Conservation (phyloP, 2,888 invertebrate genomes). For the Macrosiphum euphorbiae region DNA sequence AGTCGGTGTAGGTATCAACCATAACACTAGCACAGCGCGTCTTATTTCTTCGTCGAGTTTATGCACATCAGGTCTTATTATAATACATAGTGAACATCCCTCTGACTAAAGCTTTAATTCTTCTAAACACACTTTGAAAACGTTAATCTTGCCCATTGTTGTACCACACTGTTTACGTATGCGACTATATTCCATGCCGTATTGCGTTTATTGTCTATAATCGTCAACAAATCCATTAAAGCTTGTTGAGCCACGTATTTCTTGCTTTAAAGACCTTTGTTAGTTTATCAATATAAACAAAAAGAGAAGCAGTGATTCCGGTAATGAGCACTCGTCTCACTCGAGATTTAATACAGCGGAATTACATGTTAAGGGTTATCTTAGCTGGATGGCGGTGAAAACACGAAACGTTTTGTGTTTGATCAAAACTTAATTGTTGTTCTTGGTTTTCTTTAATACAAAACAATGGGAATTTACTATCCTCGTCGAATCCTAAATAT, state of each 20-base stretch:
- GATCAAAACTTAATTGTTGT: background rate
- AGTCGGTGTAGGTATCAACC: background rate
- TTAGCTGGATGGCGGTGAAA: background rate
- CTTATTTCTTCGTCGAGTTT: background rate
- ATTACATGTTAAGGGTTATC: background rate
- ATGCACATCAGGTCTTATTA: slow-evolving; percentile 2
- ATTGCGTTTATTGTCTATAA: slow-evolving; percentile 4
- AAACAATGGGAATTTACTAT: background rate
- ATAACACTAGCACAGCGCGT: background rate
- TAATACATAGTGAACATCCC: background rate
- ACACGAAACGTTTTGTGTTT: background rate
- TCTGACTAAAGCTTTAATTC: background rate
- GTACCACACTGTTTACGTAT: background rate
- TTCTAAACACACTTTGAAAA: slow-evolving; percentile 16
- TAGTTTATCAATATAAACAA: slow-evolving; percentile 11
- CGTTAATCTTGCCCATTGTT: slow-evolving; percentile 35
- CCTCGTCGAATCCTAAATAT: background rate
- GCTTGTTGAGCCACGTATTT: background rate
- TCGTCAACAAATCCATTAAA: slow-evolving; percentile 19
- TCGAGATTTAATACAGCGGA: background rate
- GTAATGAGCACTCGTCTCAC: background rate
- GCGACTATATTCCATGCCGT: background rate
- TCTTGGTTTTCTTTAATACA: background rate
- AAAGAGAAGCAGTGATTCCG: background rate
- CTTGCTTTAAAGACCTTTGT: slow-evolving; percentile 20